Evolutionary conservation across 2,888 invertebrate species (phyloP), one percentile per base, ranked within the genome.

Genomic region (Lepidochrysops patricia): DNA sequence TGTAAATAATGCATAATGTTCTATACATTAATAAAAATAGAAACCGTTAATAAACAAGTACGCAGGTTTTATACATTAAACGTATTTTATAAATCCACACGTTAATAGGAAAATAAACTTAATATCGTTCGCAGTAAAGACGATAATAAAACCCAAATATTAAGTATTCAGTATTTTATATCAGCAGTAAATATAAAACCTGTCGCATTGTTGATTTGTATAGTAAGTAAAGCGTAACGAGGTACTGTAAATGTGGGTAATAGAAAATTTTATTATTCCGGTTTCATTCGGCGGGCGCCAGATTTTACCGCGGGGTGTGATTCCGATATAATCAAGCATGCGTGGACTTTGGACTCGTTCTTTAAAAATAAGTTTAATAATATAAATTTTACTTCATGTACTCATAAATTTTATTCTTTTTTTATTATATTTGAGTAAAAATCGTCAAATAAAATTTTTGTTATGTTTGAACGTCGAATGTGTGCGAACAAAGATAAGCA

Each of bases 201-300:
- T 54, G 54, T 54, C 54, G 54, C 54, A 54, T 54, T 54, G 54
- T 54, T 54, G 54, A 54, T 54, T 54, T 54, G 54, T 54, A 54
- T 54, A 54, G 54, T 54, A 32, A 54, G 54, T 54, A 54, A 54
- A 54, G 29, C 32, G 54, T 54, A 54, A 54, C 54, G 54, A 54
- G 54, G 19, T 32, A 54, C 54, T 19, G 54, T 54, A 54, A 54
- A 54, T 54, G 54, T 54, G 27, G 54, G 54, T 54, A 54, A 54
- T 54, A 54, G 54, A 54, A 54, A 54, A 32, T 54, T 54, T 54
- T 54, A 54, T 54, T 54, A 54, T 54, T 54, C 54, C 32, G 54
- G 15, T 32, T 54, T 54, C 19, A 32, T 54, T 15, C 54, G 19
- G 15, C 26, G 54, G 29, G 27, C 26, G 54, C 32, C 15, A 29